A percentile compares a stretch with the other conserved stretches of the same genome.
Conservation (phyloP, 2,888 invertebrate species). For the Xestia ashworthii region DNA sequence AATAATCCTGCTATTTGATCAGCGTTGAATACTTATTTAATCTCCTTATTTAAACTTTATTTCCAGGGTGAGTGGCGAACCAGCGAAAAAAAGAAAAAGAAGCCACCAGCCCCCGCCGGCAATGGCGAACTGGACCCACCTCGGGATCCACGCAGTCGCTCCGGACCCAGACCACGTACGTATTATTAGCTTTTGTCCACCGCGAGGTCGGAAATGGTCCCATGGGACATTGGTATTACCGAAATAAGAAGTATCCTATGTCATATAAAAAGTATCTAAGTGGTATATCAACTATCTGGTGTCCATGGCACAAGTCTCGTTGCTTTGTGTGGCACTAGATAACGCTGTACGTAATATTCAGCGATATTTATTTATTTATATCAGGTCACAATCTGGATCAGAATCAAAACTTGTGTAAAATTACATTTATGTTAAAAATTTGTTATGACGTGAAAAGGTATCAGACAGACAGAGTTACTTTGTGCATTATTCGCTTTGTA, state of each 20-base stretch:
- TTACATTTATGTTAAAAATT: too few species aligned
- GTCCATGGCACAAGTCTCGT: too few species aligned
- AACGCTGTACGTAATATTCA: too few species aligned
- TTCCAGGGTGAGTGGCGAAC: constrained; percentile 96
- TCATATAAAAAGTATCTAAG: too few species aligned
- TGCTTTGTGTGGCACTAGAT: too few species aligned
- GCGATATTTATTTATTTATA: too few species aligned
- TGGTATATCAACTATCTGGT: too few species aligned
- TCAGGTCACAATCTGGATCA: too few species aligned
- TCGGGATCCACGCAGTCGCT: constrained; percentile 77
- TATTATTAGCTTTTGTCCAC: constrained; percentile 20
- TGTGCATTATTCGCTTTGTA: too few species aligned
- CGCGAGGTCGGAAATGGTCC: background rate
- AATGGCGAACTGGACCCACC: constrained; percentile 84
- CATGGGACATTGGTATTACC: background rate
- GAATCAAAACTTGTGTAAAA: too few species aligned
- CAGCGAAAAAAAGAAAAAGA: constrained; percentile 96
- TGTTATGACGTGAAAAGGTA: background rate
- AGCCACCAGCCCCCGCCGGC: constrained; percentile 91
- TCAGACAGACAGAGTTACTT: too few species aligned
- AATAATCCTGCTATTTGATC: background rate
- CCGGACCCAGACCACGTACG: constrained; percentile 81
- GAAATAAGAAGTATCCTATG: background rate
- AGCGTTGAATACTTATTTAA: background rate
- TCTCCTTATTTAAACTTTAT: background rate